These are phyloP conservation scores for Agapostemon virescens DNA, from an alignment of 2,888 invertebrate genomes.

Conservation along the genomic window DNA sequence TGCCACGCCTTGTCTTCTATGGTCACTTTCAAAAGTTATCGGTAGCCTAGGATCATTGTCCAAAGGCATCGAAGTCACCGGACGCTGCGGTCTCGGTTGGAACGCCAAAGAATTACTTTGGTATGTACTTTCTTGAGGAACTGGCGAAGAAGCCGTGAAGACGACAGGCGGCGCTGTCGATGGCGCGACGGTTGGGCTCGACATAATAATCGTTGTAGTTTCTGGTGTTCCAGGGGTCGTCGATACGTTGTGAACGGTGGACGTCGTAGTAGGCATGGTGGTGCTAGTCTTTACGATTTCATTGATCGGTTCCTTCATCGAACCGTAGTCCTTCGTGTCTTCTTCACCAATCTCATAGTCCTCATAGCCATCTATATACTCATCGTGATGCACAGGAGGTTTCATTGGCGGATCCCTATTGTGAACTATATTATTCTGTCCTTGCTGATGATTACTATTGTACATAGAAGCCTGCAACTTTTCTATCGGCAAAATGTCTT, in stretches of 20 bases:
- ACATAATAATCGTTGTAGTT: background rate
- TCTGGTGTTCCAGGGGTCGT: conserved; percentile 12
- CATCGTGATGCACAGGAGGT: conserved; percentile 61
- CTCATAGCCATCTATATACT: conserved; percentile 80
- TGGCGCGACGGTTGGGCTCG: conserved; percentile 6
- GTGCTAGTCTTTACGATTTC: conserved; percentile 36
- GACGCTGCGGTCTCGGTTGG: conserved; percentile 47
- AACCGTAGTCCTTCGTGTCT: conserved; percentile 52
- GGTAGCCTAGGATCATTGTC: conserved; percentile 59
- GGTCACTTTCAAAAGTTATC: conserved; percentile 65
- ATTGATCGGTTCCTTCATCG: conserved; percentile 38
- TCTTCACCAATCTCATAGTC: conserved; percentile 68
- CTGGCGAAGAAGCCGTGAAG: conserved; percentile 3
- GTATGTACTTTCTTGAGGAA: conserved; percentile 27
- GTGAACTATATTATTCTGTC: conserved; percentile 51
- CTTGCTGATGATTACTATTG: conserved; percentile 46
- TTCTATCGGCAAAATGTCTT: conserved; percentile 70
- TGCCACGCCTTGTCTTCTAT: conserved; percentile 48
- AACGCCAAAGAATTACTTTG: conserved; percentile 47
- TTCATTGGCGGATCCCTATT: conserved; percentile 34
- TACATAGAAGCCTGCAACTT: conserved; percentile 65
- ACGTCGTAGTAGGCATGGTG: conserved; percentile 21
- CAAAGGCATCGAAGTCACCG: conserved; percentile 73
- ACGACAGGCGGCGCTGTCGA: conserved; percentile 6
- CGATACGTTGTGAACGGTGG: conserved; percentile 7